Base-by-base conservation (phyloP, 1,140 invertebrate genomes). In the Aphis craccivora region DNA sequence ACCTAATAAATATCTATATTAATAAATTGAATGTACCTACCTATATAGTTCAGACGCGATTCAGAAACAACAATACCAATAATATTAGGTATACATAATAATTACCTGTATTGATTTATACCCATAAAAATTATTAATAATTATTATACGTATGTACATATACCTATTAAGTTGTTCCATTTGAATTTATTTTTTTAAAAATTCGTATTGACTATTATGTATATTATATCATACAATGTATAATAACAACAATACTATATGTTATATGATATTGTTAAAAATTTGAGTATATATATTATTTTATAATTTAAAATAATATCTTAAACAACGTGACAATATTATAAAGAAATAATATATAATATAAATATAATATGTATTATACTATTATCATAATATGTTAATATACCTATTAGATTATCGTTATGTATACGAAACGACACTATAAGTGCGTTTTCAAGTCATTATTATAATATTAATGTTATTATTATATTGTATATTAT, bases 101-200 rank as follows among this genome's bases (percentile, higher is more conserved):
- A n/a, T 30, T 76, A 76, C 60, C 60, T 76, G 30, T n/a, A n/a
- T 76, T 76, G n/a, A 76, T 76, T n/a, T 76, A 9, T 76, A n/a
- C 5, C 9, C 60, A 6, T 76, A 14, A 18, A n/a, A n/a, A 35
- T 76, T 76, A 76, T n/a, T 67, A 67, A 67, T 14, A 40, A 40
- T 40, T 76, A 76, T 76, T 76, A 76, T 35, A 76, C 60, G 60
- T 18, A 76, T 76, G 60, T 76, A 76, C 60, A 76, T 67, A 67
- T 67, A 67, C 37, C 37, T 40, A 40, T 14, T 76, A 76, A 35
- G 60, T 76, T 76, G 30, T 76, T 76, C n/a, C 60, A n/a, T 76
- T 76, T 76, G 30, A 76, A 76, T n/a, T 76, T 76, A 76, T 76
- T 76, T 76, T 76, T 76, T 76, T 76, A 76, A 35, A n/a, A 51